These are phyloP conservation scores for Agriopis marginaria DNA, from an alignment of 2,888 invertebrate species.

Conservation along the genomic window DNA sequence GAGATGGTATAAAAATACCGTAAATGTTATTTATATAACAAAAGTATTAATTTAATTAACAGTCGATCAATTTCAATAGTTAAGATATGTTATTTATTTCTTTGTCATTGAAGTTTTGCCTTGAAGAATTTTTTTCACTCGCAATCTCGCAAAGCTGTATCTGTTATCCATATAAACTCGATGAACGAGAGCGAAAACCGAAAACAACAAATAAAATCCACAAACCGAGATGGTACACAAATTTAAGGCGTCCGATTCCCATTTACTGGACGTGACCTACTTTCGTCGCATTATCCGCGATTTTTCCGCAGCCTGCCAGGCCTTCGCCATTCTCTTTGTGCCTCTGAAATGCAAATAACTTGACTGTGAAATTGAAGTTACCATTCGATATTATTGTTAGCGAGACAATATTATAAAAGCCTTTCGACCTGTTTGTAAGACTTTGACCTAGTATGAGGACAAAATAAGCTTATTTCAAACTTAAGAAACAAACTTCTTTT, in stretches of 20 bases:
- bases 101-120: not conserved
- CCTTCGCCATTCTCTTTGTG: conserved; percentile 41
- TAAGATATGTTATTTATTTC: too few species aligned
- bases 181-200: conserved; percentile 12
- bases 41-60: too few species aligned
- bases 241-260: conserved; percentile 29
- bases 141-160: not conserved
- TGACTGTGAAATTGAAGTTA: conserved; percentile 40
- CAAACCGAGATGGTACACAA: conserved; percentile 36
- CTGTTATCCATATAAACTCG: not conserved
- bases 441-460: not conserved
- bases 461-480: too few species aligned
- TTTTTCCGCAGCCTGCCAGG: conserved; percentile 31
- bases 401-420: conserved; percentile 13
- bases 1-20: too few species aligned
- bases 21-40: too few species aligned
- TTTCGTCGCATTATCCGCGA: conserved; percentile 36
- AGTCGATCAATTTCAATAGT: too few species aligned
- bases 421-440: conserved; percentile 1
- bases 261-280: conserved; percentile 40
- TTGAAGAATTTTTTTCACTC: too few species aligned
- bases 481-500: too few species aligned
- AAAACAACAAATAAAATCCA: conserved; percentile 23
- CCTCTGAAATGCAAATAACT: conserved; percentile 43
- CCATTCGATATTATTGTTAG: conserved; percentile 16